Evolutionary conservation across 2,797 vertebrate genomes (phyloP).

Genomic region (Coluber constrictor): DNA sequence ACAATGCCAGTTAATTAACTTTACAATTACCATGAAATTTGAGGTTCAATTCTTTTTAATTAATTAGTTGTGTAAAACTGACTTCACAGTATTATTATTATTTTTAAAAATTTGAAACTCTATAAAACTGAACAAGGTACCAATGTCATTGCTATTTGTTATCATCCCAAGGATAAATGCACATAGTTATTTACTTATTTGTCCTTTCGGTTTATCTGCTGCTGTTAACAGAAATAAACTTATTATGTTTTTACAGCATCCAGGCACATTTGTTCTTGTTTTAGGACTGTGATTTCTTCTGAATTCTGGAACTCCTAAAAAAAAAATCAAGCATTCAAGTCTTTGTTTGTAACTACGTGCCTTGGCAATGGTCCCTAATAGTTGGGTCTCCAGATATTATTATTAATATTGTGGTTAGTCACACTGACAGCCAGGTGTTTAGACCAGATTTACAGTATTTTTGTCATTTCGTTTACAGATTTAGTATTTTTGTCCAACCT

Average conservation of each 20-base stretch:
- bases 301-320: neutral
- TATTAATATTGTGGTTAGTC: neutral
- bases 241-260: neutral
- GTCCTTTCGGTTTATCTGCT: neutral
- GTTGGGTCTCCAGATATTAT: neutral
- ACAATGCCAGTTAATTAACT: neutral
- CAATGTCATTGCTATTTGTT: neutral
- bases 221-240: neutral
- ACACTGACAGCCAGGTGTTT: neutral
- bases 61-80: neutral
- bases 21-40: neutral
- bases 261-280: neutral
- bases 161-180: neutral
- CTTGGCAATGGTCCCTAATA: neutral
- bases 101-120: neutral
- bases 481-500: neutral
- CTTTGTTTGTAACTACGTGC: neutral
- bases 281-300: neutral
- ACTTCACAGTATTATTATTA: neutral
- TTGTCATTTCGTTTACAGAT: neutral
- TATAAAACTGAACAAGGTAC: neutral
- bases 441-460: neutral
- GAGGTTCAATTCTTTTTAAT: neutral
- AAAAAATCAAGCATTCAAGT: neutral
- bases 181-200: neutral